Evolutionary conservation across 2,797 vertebrate genomes (phyloP).

Genomic region (Adrianichthys oophorus): DNA sequence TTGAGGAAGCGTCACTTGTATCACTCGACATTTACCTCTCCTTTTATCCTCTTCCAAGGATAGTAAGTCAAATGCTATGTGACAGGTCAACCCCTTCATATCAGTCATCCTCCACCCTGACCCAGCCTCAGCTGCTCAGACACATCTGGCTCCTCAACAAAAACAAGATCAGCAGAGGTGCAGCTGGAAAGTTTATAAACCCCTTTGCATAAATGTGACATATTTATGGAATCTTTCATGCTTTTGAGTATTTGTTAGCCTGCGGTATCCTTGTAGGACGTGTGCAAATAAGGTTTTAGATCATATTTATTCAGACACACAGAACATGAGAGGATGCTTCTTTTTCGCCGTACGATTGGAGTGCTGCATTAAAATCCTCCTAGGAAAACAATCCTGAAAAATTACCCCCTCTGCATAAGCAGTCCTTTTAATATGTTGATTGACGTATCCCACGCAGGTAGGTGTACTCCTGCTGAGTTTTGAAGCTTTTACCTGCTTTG

Average conservation of each 20-base stretch:
- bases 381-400: too few relatives aligned
- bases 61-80: conserved; percentile 74
- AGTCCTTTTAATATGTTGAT: too few relatives aligned
- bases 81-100: conserved; percentile 74
- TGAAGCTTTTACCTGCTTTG: conserved; percentile 29
- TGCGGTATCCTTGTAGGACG: neutral
- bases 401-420: too few relatives aligned
- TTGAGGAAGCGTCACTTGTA: conserved; percentile 70
- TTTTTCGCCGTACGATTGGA: neutral
- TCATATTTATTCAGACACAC: neutral
- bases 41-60: conserved; percentile 75
- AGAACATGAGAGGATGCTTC: neutral
- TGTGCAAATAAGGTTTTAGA: neutral
- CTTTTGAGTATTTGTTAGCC: neutral
- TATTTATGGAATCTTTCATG: conserved; percentile 13
- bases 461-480: conserved; percentile 5
- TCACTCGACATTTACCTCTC: conserved; percentile 76
- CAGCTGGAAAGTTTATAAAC: conserved; percentile 7
- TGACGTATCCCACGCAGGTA: too few relatives aligned
- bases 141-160: conserved; percentile 38
- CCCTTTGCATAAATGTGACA: conserved; percentile 3
- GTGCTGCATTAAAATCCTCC: conserved; percentile 1
- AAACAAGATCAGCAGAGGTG: conserved; percentile 48
- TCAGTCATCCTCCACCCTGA: conserved; percentile 74
- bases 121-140: conserved; percentile 62